Evolutionary conservation across 2,888 invertebrate species (phyloP).

Genomic region (Sericinus montela): DNA sequence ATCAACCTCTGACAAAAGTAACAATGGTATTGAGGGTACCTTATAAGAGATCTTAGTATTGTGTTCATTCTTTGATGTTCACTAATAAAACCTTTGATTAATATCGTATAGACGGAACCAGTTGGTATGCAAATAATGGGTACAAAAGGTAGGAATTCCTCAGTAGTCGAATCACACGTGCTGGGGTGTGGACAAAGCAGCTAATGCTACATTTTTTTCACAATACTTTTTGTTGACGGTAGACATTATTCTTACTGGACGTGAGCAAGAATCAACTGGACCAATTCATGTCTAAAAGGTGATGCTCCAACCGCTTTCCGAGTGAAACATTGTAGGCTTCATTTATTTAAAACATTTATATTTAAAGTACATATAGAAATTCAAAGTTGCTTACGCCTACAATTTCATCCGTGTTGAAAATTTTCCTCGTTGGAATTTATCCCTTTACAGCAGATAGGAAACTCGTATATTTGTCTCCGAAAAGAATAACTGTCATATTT

Average conservation of each 20-base stretch:
- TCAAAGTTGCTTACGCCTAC: no score
- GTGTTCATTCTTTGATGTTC: constrained; percentile 78
- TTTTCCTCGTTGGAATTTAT: no score
- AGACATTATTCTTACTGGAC: constrained; percentile 45
- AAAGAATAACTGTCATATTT: no score
- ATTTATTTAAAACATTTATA: no score
- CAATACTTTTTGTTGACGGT: constrained; percentile 54
- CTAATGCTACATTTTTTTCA: constrained; percentile 68
- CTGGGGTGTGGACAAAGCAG: constrained; percentile 56
- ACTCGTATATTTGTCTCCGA: no score
- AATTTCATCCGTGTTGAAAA: no score
- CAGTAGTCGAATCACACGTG: constrained; percentile 73
- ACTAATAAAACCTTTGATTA: constrained; percentile 80
- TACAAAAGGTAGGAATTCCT: constrained; percentile 55
- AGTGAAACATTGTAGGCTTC: no score
- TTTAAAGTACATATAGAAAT: no score
- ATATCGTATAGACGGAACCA: constrained; percentile 76
- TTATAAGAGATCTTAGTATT: constrained; percentile 79
- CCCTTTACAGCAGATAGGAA: no score
- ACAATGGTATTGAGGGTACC: constrained; percentile 79
- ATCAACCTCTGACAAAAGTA: constrained; percentile 78
- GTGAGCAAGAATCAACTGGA: constrained; percentile 29
- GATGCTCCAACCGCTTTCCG: constrained; percentile 26
- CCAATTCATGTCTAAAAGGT: constrained; percentile 22
- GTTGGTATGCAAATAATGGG: constrained; percentile 77